Evolutionary conservation across 23 tunicate species (phyloP), one percentile per base, ranked within the genome.

Genomic region (Trididemnum clinides): DNA sequence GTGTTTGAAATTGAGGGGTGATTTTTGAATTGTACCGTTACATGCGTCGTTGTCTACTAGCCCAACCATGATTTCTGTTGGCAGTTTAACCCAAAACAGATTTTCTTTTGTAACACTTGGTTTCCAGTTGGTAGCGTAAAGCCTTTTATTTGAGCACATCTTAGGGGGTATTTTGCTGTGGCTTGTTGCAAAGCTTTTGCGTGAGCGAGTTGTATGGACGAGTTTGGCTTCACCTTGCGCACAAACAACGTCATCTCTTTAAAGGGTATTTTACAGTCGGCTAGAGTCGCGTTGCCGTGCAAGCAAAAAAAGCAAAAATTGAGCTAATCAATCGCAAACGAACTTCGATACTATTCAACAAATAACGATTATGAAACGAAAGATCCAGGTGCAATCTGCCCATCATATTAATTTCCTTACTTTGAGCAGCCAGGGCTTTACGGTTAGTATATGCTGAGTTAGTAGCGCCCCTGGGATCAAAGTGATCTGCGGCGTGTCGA

Each of bases 311-410:
- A n/a, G 22, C 21, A 12, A 25, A 2, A 20, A 58, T 79, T 7
- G 71, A 33, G 25, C 74, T 20, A 4, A 36, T 79, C 20, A 79
- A 37, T 3, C 26, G 49, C 34, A 79, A 57, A 34, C 30, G 26
- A 4, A 82, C 51, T 27, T 66, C 63, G 1, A 82, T 63, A 1
- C 77, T 82, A 33, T 73, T 84, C 5, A 84, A 21, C 2, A 84
- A 15, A 73, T 84, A 73, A 4, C 83, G 39, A 0, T 73, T 6
- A 21, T 84, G 82, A 31, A 72, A 50, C 15, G 36, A 32, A 30
- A 84, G 27, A 27, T 84, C 88, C 2, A 84, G 10, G 49, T 84
- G 88, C 6, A 73, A 33, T 72, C 51, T 84, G 0, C 63, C 86
- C 21, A 34, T 28, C 57, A 82, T 27, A 1, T 82, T 59, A 4